Base-by-base conservation (phyloP, 2,888 invertebrate species). In the Deilephila elpenor region DNA sequence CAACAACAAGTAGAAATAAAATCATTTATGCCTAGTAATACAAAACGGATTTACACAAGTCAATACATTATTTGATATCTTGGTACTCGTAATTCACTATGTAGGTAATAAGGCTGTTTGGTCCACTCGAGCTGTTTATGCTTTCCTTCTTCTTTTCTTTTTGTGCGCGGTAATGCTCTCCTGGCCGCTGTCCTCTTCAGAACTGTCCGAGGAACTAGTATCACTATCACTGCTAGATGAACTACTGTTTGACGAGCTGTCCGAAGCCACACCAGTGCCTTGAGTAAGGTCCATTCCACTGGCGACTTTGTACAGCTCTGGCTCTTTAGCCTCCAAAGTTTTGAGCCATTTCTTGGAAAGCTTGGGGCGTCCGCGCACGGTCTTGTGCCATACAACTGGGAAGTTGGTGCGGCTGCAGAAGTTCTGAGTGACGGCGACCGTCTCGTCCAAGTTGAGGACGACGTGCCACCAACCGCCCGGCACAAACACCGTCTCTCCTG, bases 381-480 rank as follows among this genome's bases (percentile, higher is more conserved):
- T 99, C 94, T 99, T 99, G 89, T 99, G 99, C 99, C 99, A 99
- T 0, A 99, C 99, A 19, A 99, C 96, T 0, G 99, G 98, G 89
- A 99, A 99, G 93, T 99, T 99, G 0, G 98, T 98, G 76, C 97
- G 96, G 81, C 99, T 99, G 88, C 98, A 98, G 90, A 99, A 99
- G 93, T 99, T 99, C 89, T 99, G 99, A 0, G 99, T 99, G 20
- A 99, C 98, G 17, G 99, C 99, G 70, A 99, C 97, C 0, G 99
- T 99, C 78, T 97, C 97, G 85, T 99, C 99, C 76, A 99, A 94
- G 92, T 99, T 99, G 51, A 99, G 95, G 19, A 99, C 99, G 29
- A 99, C 99, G 90, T 99, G 99, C 99, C 99, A 99, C 99, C 99
- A 99, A 14, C 99, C 99, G 25, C 99, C 99, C 14, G 99, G 99